These are phyloP conservation scores for Alentia gelatinosa DNA, from an alignment of 2,888 invertebrate genomes.

Conservation along the genomic window DNA sequence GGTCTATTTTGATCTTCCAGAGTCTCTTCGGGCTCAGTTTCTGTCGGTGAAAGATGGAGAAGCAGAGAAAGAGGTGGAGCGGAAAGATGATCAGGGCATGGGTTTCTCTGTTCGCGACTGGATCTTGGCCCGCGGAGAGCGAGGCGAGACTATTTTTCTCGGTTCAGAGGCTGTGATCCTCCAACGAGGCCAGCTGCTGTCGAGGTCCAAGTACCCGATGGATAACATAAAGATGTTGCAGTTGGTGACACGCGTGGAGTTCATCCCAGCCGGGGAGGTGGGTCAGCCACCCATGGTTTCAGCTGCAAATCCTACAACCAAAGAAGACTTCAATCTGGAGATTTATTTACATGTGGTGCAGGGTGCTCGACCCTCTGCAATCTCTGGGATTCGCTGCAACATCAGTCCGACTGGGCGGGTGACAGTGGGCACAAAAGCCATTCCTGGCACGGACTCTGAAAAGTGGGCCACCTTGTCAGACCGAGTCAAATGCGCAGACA, in stretches of 20 bases:
- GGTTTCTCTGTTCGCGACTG: slow-evolving; percentile 4
- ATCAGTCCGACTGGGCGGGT: background rate
- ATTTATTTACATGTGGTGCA: slow-evolving; percentile 31
- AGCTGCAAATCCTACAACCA: background rate
- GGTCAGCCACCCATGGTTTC: background rate
- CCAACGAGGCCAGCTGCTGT: slow-evolving; percentile 11
- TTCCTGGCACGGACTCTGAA: slow-evolving; percentile 31
- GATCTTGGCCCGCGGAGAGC: slow-evolving; percentile 5
- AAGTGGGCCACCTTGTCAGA: background rate
- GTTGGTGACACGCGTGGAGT: background rate
- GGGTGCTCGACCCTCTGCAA: background rate
- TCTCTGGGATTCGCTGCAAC: slow-evolving; percentile 17
- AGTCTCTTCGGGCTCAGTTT: background rate
- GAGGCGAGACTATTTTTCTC: slow-evolving; percentile 29
- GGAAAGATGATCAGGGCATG: background rate
- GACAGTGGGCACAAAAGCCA: background rate
- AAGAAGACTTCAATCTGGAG: slow-evolving; percentile 29
- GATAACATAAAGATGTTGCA: background rate
- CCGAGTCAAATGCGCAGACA: background rate
- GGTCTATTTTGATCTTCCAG: slow-evolving; percentile 42
- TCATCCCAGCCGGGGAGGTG: background rate
- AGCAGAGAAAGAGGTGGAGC: background rate
- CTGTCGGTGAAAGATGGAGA: background rate
- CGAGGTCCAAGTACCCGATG: slow-evolving; percentile 8
- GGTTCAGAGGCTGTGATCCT: slow-evolving; percentile 38